phyloP scores from a whole-genome alignment of 2,888 invertebrate species.

The Oscheius sp. region DNA sequence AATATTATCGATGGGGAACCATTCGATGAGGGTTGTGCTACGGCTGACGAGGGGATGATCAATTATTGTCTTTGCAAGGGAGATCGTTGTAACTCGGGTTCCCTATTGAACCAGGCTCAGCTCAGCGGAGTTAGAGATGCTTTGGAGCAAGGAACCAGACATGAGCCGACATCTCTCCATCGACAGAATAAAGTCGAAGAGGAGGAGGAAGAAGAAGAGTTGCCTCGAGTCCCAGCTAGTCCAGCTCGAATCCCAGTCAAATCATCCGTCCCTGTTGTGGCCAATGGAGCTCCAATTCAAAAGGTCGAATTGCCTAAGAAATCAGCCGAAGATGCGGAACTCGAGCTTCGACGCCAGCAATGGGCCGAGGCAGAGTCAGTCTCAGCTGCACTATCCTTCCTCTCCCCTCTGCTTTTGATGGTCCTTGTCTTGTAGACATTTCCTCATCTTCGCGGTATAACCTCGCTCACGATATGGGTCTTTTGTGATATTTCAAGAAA shows the following conservation, averaged over 20 bases:
- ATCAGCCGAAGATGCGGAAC: conserved; percentile 5
- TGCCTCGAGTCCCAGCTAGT: conserved; percentile 8
- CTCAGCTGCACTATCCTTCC: background rate
- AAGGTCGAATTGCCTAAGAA: background rate
- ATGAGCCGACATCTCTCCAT: background rate
- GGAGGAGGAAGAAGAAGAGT: background rate
- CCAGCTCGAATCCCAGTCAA: no score
- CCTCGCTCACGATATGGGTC: conserved; percentile 27
- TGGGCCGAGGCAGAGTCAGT: conserved; percentile 21
- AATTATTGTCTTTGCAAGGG: conserved; percentile 62
- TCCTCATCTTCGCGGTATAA: background rate
- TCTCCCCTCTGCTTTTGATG: background rate
- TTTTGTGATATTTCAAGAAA: conserved; percentile 6
- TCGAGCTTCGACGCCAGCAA: conserved; percentile 15
- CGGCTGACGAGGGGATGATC: conserved; percentile 59
- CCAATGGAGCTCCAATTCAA: conserved; percentile 5
- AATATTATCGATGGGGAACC: conserved; percentile 54
- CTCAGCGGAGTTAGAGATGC: conserved; percentile 29
- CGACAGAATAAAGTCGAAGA: background rate
- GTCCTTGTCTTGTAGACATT: background rate
- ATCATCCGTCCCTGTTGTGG: background rate
- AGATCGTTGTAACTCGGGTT: conserved; percentile 53
- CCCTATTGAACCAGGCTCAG: conserved; percentile 55
- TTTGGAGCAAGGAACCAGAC: background rate
- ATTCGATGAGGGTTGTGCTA: conserved; percentile 50